phyloP scores from a whole-genome alignment of 2,888 invertebrate species.

The Alcis repandata region DNA sequence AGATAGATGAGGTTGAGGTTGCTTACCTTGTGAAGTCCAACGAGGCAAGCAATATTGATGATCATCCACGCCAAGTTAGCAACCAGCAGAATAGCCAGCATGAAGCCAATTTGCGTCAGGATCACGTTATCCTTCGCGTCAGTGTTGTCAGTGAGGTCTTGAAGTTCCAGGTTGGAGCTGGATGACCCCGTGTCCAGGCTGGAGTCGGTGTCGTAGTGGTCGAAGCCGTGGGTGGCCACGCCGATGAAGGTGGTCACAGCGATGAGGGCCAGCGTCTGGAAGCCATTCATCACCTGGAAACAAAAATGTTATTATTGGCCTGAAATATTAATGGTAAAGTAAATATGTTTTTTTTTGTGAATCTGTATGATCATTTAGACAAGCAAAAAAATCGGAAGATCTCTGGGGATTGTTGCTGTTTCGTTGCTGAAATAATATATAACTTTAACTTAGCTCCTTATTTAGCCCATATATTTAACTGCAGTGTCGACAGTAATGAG shows the following conservation, averaged over 20 bases:
- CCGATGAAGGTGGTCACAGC: slow-evolving; percentile 51
- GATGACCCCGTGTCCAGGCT: neutral
- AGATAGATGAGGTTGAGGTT: neutral
- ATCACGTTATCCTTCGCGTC: neutral
- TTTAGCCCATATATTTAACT: too few species aligned
- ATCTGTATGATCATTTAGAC: too few species aligned
- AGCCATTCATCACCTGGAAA: slow-evolving; percentile 54
- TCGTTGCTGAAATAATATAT: too few species aligned
- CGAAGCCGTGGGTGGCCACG: slow-evolving; percentile 55
- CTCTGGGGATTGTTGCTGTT: too few species aligned
- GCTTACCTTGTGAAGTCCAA: slow-evolving; percentile 62
- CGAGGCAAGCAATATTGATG: slow-evolving; percentile 59
- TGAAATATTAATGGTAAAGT: too few species aligned
- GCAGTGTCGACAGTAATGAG: too few species aligned
- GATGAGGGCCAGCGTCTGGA: slow-evolving; percentile 53
- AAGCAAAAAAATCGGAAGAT: too few species aligned
- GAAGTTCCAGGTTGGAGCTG: neutral
- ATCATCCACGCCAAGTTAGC: slow-evolving; percentile 56
- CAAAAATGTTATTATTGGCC: neutral
- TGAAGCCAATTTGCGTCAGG: slow-evolving; percentile 48
- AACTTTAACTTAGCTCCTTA: too few species aligned
- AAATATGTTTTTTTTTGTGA: too few species aligned
- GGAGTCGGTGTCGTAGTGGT: slow-evolving; percentile 49
- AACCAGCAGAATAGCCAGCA: slow-evolving; percentile 52
- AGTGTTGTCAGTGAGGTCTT: neutral